Base-by-base conservation (phyloP, 2,888 invertebrate species). In the Peribatodes rhomboidaria region DNA sequence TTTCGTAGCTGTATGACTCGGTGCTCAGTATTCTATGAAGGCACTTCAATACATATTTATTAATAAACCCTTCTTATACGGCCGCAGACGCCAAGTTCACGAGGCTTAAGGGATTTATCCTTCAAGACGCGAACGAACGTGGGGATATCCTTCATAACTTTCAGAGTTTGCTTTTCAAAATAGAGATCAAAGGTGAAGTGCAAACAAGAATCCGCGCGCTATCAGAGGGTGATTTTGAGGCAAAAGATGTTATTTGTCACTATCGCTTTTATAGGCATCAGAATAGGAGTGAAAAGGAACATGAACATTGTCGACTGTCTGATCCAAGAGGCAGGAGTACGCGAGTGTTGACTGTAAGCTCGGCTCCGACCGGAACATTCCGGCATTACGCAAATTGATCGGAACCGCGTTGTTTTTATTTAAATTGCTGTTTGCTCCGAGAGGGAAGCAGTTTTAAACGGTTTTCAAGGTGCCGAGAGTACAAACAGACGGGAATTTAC, bases 351-450 rank as follows among this genome's bases (percentile, higher is more conserved):
- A n/a, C n/a, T n/a, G n/a, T n/a, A n/a, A n/a, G n/a, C n/a, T n/a
- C n/a, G n/a, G n/a, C n/a, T n/a, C n/a, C n/a, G n/a, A n/a, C n/a
- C n/a, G 10, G 27, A 53, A 4, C 22, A 39, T 53, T 14, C 22
- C 50, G 20, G 27, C 54, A 64, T 64, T 59, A 58, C 41, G 58
- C 54, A 54, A 58, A 58, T 46, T 54, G 58, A 64, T 64, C 53
- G 47, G 37, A 57, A 57, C 50, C 44, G 44, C 22, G 63, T 47
- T 53, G 58, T 63, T 63, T 63, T 63, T 63, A 52, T 63, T 63
- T 53, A 63, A 39, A 62, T 46, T 44, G 33, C 33, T 58, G 53
- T 58, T 49, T 52, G 20, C 46, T 37, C 44, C 10, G 56, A 10
- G 35, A 41, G 31, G 39, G 39, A 10, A 39, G 14, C 37, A 56